Base-by-base conservation (phyloP, 2,797 vertebrate genomes). In the Aulostomus chinensis region DNA sequence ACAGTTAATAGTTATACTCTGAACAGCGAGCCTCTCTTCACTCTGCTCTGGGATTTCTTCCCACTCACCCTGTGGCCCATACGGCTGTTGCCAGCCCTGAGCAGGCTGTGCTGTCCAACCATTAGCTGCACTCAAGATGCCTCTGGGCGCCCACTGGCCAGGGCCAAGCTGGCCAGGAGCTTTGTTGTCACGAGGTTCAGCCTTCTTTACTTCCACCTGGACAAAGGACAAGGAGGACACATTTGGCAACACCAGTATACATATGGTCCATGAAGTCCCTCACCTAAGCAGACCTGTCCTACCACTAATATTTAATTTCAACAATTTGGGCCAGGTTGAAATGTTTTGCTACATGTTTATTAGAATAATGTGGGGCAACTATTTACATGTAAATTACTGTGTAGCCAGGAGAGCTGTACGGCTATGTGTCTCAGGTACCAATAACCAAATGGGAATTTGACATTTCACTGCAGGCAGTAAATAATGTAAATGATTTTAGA, bases 141-240 rank as follows among this genome's bases (percentile, higher is more conserved):
- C 94, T 70, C 97, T 92, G 80, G 93, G 93, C 13, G 93, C 94
- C 97, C 97, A 99, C 81, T 98, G 97, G 83, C 92, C 93, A 81
- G 94, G 90, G 55, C 93, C 92, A 2, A 94, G 92, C 8, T 95
- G 95, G 68, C 95, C 94, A 11, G 96, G 95, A 88, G 92, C 94
- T 90, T 98, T 99, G 90, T 93, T 97, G 66, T 99, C 98, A 11
- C 98, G 94, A 58, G 98, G 98, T 46, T 99, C 98, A 0, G 97
- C 98, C 13, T 98, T 96, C 75, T 99, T 99, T 76, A 98, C 98
- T 91, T 99, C 98, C 92, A 99, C 97, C 98, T 99, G 88, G 80
- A 94, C 87, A 92, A 94, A 96, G 94, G 88, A 91, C 90, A 89
- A 69, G 89, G 67, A 92, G 81, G 59, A 43, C 29, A 73, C 54